Percentiles rank a stretch among this genome's conserved stretches.
phyloP scores from a whole-genome alignment of 2,797 vertebrate genomes.

The Bradypodion pumilum region DNA sequence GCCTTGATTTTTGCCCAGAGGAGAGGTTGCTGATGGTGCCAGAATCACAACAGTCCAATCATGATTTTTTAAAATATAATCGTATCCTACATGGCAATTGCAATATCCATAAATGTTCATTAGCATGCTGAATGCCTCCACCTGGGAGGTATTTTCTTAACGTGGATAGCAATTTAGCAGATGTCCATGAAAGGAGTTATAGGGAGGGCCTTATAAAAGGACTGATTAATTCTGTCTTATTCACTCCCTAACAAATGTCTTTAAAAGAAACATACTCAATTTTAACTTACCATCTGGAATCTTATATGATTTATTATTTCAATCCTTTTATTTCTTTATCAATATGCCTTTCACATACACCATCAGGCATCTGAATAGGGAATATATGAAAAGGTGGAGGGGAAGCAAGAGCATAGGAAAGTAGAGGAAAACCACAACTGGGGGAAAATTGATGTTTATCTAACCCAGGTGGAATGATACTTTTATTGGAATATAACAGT shows the following conservation, averaged over 20 bases:
- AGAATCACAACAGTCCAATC: neutral
- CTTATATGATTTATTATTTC: constrained; percentile 14
- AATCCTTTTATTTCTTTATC: neutral
- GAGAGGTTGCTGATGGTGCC: neutral
- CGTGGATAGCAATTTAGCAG: constrained; percentile 9
- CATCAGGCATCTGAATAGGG: neutral
- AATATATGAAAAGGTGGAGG: neutral
- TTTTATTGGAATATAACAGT: neutral
- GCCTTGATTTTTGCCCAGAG: neutral
- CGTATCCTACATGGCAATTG: neutral
- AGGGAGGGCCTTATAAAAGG: constrained; percentile 1
- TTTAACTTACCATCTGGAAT: constrained; percentile 28
- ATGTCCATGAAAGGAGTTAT: constrained; percentile 23
- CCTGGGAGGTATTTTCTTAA: neutral
- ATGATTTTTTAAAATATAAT: neutral
- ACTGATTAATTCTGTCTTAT: neutral
- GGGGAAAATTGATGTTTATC: too few relatives aligned
- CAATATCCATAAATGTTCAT: neutral
- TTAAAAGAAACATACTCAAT: constrained; percentile 1
- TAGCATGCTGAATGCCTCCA: neutral
- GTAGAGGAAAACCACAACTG: neutral
- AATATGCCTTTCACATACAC: neutral
- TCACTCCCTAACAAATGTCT: constrained; percentile 21
- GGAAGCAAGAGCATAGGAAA: neutral
- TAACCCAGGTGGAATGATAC: neutral